Conservation (phyloP, 2,888 invertebrate species). For the Brenthis ino region DNA sequence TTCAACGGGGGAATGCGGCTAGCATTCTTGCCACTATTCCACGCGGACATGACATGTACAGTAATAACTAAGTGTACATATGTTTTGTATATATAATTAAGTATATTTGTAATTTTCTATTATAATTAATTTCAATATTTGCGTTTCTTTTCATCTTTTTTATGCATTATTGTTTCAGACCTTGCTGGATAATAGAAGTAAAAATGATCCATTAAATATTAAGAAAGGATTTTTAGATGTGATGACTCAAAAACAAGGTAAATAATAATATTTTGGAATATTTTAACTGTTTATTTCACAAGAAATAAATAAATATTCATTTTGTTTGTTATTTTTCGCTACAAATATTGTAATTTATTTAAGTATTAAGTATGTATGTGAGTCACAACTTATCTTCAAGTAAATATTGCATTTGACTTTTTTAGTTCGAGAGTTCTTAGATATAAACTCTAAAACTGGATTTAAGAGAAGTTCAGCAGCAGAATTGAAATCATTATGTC, state of each 20-base stretch:
- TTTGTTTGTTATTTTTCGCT: too few species aligned
- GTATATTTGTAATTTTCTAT: too few species aligned
- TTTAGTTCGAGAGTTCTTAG: constrained; percentile 88
- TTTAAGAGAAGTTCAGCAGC: constrained; percentile 81
- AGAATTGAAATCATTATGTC: constrained; percentile 89
- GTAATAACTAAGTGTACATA: too few species aligned
- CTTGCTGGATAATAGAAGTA: constrained; percentile 87
- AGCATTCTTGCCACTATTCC: too few species aligned
- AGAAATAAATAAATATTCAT: too few species aligned
- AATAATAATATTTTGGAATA: not conserved
- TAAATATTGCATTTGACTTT: constrained; percentile 31
- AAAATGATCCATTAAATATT: constrained; percentile 86
- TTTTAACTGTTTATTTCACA: not conserved
- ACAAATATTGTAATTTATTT: too few species aligned
- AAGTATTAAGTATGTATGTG: too few species aligned
- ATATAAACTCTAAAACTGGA: constrained; percentile 78
- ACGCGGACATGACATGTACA: too few species aligned
- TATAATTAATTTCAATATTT: not conserved
- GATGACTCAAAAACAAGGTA: constrained; percentile 91
- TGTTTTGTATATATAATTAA: too few species aligned
- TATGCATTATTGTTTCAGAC: constrained; percentile 69
- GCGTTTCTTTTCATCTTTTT: constrained; percentile 7
- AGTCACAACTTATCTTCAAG: not conserved
- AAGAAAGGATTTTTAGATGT: constrained; percentile 86
- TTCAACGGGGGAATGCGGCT: too few species aligned